These are phyloP conservation scores for Coranthus polyacanthus DNA, from an alignment of 2,797 vertebrate species.

Conservation along the genomic window DNA sequence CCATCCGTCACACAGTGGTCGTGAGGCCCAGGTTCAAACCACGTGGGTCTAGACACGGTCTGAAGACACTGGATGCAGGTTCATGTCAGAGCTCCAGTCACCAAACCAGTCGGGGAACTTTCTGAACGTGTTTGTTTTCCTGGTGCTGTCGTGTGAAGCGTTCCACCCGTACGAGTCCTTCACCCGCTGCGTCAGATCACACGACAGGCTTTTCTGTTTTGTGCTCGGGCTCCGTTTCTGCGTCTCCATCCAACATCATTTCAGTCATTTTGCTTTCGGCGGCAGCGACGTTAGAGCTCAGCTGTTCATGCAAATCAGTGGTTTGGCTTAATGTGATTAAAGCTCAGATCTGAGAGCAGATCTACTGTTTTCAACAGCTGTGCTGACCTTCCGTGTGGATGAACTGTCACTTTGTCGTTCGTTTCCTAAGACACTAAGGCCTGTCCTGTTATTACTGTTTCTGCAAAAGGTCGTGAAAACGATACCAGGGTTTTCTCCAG, in stretches of 20 bases:
- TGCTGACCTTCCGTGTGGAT: constrained; percentile 13
- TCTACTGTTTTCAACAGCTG: background rate
- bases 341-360: constrained; percentile 35
- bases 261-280: too few relatives aligned
- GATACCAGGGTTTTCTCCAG: too few relatives aligned
- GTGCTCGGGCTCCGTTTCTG: too few relatives aligned
- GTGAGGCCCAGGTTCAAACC: too few relatives aligned
- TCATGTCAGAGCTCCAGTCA: background rate
- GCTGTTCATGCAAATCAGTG: constrained; percentile 59
- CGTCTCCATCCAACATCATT: too few relatives aligned
- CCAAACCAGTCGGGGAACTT: constrained; percentile 65
- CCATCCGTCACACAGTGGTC: too few relatives aligned
- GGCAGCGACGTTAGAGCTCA: constrained; percentile 49
- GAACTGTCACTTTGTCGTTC: constrained; percentile 2
- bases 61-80: too few relatives aligned
- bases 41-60: too few relatives aligned
- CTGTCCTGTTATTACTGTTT: too few relatives aligned
- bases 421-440: too few relatives aligned
- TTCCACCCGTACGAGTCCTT: constrained; percentile 25
- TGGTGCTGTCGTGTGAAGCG: constrained; percentile 37
- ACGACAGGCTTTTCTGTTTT: background rate
- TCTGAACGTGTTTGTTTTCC: constrained; percentile 49
- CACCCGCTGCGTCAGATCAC: constrained; percentile 23
- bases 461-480: too few relatives aligned
- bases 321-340: constrained; percentile 56